Base-by-base conservation (phyloP, 2,888 invertebrate genomes). In the Ormyrus labotus region DNA sequence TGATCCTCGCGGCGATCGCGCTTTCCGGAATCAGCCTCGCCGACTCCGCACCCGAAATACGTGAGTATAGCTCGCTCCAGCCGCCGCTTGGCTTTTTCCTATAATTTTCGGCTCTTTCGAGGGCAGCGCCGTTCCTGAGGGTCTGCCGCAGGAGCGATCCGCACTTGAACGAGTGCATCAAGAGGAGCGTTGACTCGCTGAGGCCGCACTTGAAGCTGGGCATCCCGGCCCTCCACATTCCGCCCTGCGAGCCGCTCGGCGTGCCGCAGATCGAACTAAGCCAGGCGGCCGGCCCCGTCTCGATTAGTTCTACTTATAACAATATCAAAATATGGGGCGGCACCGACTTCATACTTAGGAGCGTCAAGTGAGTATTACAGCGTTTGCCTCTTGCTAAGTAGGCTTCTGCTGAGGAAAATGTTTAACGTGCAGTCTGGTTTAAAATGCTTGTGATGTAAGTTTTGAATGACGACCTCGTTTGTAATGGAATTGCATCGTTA, bases 181-280 rank as follows among this genome's bases (percentile, higher is more conserved):
- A 91, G 81, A 89, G 93, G 13, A 93, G 93, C 1, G 91, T 96
- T 8, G 93, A 95, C 75, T 89, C 89, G 0, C 90, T 95, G 78
- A 91, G 92, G 58, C 93, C 93, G 0, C 91, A 93, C 57, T 89
- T 96, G 13, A 90, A 91, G 0, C 85, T 90, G 8, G 96, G 96
- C 3, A 94, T 96, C 69, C 93, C 94, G 0, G 94, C 94, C 86
- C 90, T 96, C 0, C 92, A 92, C 13, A 93, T 96, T 65, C 96
- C 96, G 0, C 91, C 94, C 0, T 91, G 95, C 82, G 96, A 96
- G 82, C 96, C 96, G 0, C 92, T 96, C 83, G 91, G 89, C 9
- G 92, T 96, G 11, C 94, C 95, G 0, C 93, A 94, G 73, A 91
- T 96, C 81, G 93, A 93, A 84, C 93, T 96, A 83, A 94, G 94